These are phyloP conservation scores for Acronicta leporina DNA, from an alignment of 2,888 invertebrate genomes.

Conservation along the genomic window DNA sequence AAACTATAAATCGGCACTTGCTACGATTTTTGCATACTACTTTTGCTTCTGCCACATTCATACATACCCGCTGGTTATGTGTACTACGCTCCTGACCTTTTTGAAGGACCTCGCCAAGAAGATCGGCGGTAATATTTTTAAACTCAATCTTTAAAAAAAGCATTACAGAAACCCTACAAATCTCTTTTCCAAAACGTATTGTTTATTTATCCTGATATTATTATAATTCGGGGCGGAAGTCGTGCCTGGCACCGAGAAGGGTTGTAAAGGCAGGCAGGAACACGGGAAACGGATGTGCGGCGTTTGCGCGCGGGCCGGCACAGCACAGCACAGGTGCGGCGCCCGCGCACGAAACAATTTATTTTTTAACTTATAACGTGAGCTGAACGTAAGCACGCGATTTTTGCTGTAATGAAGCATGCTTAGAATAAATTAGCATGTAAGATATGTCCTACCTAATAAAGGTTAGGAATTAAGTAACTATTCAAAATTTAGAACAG, in stretches of 20 bases:
- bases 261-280: constrained; percentile 72
- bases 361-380: constrained; percentile 67
- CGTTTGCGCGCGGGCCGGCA: constrained; percentile 63
- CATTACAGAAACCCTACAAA: constrained; percentile 20
- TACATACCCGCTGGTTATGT: too few species aligned
- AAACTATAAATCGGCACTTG: too few species aligned
- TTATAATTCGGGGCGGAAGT: constrained; percentile 61
- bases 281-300: constrained; percentile 84
- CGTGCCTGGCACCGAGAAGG: constrained; percentile 64
- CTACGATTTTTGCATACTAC: too few species aligned
- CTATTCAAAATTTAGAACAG: constrained; percentile 19
- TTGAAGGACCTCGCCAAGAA: too few species aligned
- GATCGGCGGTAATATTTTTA: too few species aligned
- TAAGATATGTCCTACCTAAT: constrained; percentile 4
- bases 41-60: too few species aligned
- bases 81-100: too few species aligned
- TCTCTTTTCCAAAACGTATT: constrained; percentile 25
- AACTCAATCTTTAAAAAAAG: constrained; percentile 9
- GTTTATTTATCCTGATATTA: constrained; percentile 54
- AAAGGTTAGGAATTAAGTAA: constrained; percentile 13
- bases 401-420: constrained; percentile 27
- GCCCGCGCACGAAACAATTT: constrained; percentile 55
- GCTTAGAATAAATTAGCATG: constrained; percentile 30
- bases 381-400: constrained; percentile 64
- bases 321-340: constrained; percentile 40